Conservation (phyloP, 2,797 vertebrate species). For the Channa striata region DNA sequence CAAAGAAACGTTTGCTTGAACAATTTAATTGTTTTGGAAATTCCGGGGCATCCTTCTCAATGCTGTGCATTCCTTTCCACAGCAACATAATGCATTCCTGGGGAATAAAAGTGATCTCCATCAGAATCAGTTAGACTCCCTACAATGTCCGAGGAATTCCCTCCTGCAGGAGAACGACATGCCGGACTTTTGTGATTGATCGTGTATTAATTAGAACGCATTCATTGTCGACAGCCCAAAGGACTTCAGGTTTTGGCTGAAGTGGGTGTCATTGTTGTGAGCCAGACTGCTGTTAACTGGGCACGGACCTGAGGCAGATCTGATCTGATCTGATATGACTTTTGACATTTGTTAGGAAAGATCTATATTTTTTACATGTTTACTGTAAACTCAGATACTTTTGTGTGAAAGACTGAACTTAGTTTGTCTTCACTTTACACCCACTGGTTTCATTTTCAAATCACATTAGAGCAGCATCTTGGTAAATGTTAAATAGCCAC, state of each 20-base stretch:
- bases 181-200: conserved; percentile 75
- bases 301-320: conserved; percentile 1
- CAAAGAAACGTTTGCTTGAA: conserved; percentile 72
- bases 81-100: conserved; percentile 79
- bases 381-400: conserved; percentile 13
- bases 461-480: conserved; percentile 17
- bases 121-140: conserved; percentile 74
- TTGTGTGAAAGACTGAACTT: background rate
- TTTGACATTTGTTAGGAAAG: conserved; percentile 6
- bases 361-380: conserved; percentile 2
- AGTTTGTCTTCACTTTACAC: conserved; percentile 1
- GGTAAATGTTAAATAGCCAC: too few relatives aligned
- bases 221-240: conserved; percentile 49
- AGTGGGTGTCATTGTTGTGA: conserved; percentile 66
- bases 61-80: conserved; percentile 72
- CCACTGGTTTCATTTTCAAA: conserved; percentile 17
- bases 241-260: conserved; percentile 23
- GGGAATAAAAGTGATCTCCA: conserved; percentile 78
- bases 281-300: conserved; percentile 39
- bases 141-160: conserved; percentile 77
- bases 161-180: conserved; percentile 60
- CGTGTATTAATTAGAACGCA: conserved; percentile 68
- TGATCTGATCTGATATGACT: background rate
- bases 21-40: conserved; percentile 78
- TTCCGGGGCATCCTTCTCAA: conserved; percentile 71